A percentile compares a stretch with the other conserved stretches of the same genome.
These are phyloP conservation scores for Oreonectes daqikongensis DNA, from an alignment of 2,797 vertebrate genomes.

Conservation along the genomic window DNA sequence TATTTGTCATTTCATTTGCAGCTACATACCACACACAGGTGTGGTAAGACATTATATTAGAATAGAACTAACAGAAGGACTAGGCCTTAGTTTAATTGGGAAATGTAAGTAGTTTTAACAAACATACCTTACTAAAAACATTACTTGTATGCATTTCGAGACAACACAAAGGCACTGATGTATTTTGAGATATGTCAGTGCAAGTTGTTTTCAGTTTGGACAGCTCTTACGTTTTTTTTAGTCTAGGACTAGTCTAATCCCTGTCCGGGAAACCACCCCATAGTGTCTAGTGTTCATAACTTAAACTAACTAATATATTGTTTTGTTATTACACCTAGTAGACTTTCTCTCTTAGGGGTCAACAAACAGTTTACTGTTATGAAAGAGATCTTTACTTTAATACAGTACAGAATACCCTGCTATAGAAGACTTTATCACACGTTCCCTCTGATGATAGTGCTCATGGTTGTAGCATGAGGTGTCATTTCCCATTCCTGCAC, in stretches of 20 bases:
- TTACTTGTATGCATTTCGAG: too few relatives aligned
- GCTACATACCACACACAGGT: not conserved
- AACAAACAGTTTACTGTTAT: not conserved
- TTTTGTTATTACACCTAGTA: not conserved
- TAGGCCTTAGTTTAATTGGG: too few relatives aligned
- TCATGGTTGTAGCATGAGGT: not conserved
- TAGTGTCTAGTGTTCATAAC: too few relatives aligned
- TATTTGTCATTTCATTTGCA: not conserved
- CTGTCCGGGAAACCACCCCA: too few relatives aligned
- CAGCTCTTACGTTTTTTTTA: too few relatives aligned
- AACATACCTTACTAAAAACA: too few relatives aligned
- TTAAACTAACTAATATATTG: not conserved
- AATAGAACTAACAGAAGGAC: not conserved
- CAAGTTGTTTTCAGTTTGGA: too few relatives aligned
- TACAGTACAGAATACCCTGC: not conserved
- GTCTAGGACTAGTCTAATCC: too few relatives aligned
- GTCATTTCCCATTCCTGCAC: not conserved
- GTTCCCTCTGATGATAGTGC: not conserved
- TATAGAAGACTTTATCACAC: not conserved
- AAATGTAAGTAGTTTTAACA: too few relatives aligned
- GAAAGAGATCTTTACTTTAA: not conserved
- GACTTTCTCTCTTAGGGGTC: not conserved
- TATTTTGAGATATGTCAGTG: too few relatives aligned
- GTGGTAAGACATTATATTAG: not conserved
- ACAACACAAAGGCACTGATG: too few relatives aligned